Base-by-base conservation (phyloP, 2,113 vertebrate genomes). In the Seriola aureovittata region DNA sequence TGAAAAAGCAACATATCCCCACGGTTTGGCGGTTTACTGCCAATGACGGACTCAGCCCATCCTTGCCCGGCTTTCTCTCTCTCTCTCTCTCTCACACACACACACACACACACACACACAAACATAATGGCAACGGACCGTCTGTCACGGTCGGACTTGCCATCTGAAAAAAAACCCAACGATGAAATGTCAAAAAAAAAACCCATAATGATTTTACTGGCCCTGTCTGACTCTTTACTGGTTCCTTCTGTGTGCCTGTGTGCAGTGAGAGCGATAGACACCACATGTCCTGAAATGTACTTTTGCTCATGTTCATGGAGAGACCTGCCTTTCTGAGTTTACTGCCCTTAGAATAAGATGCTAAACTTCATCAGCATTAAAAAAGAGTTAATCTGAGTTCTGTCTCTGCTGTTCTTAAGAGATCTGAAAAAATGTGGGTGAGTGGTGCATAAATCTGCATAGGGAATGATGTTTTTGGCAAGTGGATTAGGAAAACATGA, bases 401-500 rank as follows among this genome's bases (percentile, higher is more conserved):
- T 16, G 14, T 54, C 29, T 75, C 46, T 55, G 25, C 64, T 46
- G 58, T 63, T 81, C 48, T 44, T 71, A 52, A 5, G 12, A 23
- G 25, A 59, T 74, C 12, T 54, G 5, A 25, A 36, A 68, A 63
- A 34, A 38, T 62, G 23, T 66, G 50, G 34, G 54, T 64, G 78
- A 71, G 46, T 36, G 40, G 8, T 78, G 84, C 64, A 78, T 75
- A 75, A 68, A 89, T 85, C 66, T 85, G 42, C 75, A 76, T 76
- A 17, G 52, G 54, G 54, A 76, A 83, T 71, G 52, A 65, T 75
- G 54, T 71, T 29, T 71, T 76, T 78, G 29, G 65, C 38, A 59
- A 40, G 79, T 42, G 82, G 71, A 85, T 80, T 85, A 57, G 50
- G 38, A 73, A 81, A 85, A 83, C 69, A 78, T 17, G 38, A 60